phyloP scores from a whole-genome alignment of 2,888 invertebrate species.

The Poecilobothrus nobilitatus region DNA sequence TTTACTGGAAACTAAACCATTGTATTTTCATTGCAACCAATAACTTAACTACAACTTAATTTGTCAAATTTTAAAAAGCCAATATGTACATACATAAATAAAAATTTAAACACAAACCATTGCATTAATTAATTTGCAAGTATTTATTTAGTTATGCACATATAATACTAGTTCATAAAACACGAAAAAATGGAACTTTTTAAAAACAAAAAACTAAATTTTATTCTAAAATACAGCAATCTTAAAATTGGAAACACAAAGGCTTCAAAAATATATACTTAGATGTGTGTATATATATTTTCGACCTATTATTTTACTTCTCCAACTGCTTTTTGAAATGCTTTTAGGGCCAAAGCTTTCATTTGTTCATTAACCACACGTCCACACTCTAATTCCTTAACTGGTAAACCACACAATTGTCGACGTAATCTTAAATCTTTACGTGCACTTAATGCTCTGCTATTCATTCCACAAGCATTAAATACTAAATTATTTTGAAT shows the following conservation, averaged over 20 bases:
- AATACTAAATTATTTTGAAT: constrained; percentile 56
- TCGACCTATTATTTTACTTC: constrained; percentile 7
- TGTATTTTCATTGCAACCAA: too few species aligned
- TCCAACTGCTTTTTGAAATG: constrained; percentile 34
- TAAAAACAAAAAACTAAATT: not conserved
- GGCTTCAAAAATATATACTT: too few species aligned
- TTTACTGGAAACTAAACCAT: too few species aligned
- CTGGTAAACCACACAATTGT: constrained; percentile 60
- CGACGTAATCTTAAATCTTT: constrained; percentile 66
- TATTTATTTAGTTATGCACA: not conserved
- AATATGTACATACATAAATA: too few species aligned
- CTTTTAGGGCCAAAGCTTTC: constrained; percentile 35
- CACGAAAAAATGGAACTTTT: not conserved
- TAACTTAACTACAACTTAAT: too few species aligned
- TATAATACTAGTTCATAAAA: not conserved
- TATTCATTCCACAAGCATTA: constrained; percentile 65
- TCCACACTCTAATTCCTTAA: constrained; percentile 50
- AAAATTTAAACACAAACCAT: too few species aligned
- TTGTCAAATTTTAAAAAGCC: too few species aligned
- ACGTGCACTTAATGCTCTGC: constrained; percentile 70
- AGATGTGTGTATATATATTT: too few species aligned
- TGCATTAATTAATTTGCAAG: too few species aligned
- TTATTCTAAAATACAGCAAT: not conserved
- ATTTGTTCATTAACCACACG: constrained; percentile 35
- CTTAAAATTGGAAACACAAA: not conserved